These are phyloP conservation scores for Poecilia picta DNA, from an alignment of 2,797 vertebrate species.

Conservation along the genomic window DNA sequence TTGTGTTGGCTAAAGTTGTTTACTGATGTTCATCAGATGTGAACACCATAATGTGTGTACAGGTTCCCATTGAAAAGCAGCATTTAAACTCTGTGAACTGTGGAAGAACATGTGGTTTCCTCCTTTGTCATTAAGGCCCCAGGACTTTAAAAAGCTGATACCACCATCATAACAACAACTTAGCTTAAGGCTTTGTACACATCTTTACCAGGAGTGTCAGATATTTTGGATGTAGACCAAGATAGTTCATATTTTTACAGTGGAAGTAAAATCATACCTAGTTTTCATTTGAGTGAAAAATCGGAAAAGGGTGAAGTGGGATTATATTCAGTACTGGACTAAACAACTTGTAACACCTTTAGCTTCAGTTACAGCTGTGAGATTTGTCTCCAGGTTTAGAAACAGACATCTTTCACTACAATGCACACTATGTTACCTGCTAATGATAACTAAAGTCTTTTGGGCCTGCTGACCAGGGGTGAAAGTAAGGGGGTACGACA, in stretches of 20 bases:
- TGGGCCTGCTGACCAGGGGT: not conserved
- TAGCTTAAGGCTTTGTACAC: not conserved
- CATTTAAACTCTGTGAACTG: not conserved
- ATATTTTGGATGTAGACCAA: not conserved
- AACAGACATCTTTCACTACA: too few species aligned
- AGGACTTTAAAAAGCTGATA: not conserved
- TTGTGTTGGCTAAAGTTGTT: conserved; percentile 6
- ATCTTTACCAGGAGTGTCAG: not conserved
- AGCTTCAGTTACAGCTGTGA: too few species aligned
- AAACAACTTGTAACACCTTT: too few species aligned
- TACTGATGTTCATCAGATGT: conserved; percentile 10
- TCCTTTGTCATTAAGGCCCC: not conserved
- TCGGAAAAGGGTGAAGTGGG: too few species aligned
- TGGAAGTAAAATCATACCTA: too few species aligned
- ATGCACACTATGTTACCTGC: not conserved
- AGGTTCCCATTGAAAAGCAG: not conserved
- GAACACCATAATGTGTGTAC: not conserved
- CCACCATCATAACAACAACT: not conserved
- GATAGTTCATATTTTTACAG: too few species aligned
- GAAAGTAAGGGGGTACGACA: too few species aligned
- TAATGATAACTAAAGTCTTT: not conserved
- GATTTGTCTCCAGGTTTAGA: too few species aligned
- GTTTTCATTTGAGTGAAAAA: too few species aligned
- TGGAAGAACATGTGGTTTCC: not conserved
- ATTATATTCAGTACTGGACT: too few species aligned